phyloP scores from a whole-genome alignment of 2,888 invertebrate genomes.

The Drosophila mercatorum region DNA sequence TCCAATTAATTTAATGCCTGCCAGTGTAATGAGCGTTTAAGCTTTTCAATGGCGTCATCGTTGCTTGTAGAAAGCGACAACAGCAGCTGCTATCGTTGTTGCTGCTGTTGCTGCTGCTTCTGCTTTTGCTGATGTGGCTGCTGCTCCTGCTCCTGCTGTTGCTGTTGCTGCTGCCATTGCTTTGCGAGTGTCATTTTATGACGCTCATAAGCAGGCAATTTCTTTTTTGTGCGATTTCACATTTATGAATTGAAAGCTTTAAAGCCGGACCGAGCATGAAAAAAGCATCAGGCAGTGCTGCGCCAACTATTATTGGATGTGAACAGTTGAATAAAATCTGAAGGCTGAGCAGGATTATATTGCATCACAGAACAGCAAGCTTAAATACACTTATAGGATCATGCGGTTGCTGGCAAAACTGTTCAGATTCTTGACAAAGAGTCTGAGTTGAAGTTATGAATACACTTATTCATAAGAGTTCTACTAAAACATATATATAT shows the following conservation, averaged over 20 bases:
- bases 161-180: not conserved
- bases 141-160: not conserved
- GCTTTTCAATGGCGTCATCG: constrained; percentile 66
- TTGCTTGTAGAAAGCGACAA: constrained; percentile 51
- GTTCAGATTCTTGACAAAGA: not conserved
- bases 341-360: constrained; percentile 32
- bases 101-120: constrained; percentile 1
- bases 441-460: not conserved
- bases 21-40: constrained; percentile 80
- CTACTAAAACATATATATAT: not conserved
- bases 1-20: constrained; percentile 81
- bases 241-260: constrained; percentile 61
- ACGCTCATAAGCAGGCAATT: constrained; percentile 56
- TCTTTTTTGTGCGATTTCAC: constrained; percentile 33
- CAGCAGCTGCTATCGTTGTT: constrained; percentile 34
- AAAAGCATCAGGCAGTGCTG: constrained; percentile 30
- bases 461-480: not conserved
- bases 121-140: not conserved
- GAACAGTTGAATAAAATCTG: constrained; percentile 26
- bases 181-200: constrained; percentile 56
- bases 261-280: constrained; percentile 42
- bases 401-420: not conserved
- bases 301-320: constrained; percentile 30
- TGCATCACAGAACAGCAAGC: not conserved
- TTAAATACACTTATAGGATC: constrained; percentile 6